Base-by-base conservation (phyloP, 2,113 vertebrate species). In the Lagopus muta region DNA sequence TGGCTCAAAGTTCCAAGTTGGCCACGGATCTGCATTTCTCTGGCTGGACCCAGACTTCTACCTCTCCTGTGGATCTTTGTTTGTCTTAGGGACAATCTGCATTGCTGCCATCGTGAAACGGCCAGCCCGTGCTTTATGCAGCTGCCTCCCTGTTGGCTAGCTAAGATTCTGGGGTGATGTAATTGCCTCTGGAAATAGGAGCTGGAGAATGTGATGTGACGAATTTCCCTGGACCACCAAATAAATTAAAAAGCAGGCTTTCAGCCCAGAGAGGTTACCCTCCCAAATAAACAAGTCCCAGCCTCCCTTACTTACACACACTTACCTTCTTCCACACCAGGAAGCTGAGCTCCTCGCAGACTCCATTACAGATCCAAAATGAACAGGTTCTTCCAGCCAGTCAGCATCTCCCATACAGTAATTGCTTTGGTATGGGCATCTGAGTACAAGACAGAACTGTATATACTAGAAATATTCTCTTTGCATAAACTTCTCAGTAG, bases 371-470 rank as follows among this genome's bases (percentile, higher is more conserved):
- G 86, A 79, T 67, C 30, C 87, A 80, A 78, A 92, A 85, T 67
- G 87, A 92, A 62, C 92, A 93, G 94, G 89, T 95, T 93, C 95
- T 92, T 93, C 94, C 94, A 95, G 87, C 64, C 81, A 94, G 54
- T 55, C 5, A 0, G 67, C 89, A 96, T 93, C 91, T 93, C 84
- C 84, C 60, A 27, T 80, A 8, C 34, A 70, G 86, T 94, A 89
- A 96, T 93, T 89, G 64, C 93, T 93, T 82, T 91, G 91, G 96
- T 82, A 91, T 95, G 95, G 89, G 82, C 96, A 92, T 93, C 91
- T 93, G 78, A 95, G 91, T 91, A 94, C 94, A 96, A 77, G 91
- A 96, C 94, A 95, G 84, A 91, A 91, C 71, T 92, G 92, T 93
- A 67, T 95, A 91, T 16, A 77, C 66, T 67, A 93, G 89, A 89